Evolutionary conservation across 1,140 invertebrate species (phyloP).

Genomic region (Artemia franciscana): DNA sequence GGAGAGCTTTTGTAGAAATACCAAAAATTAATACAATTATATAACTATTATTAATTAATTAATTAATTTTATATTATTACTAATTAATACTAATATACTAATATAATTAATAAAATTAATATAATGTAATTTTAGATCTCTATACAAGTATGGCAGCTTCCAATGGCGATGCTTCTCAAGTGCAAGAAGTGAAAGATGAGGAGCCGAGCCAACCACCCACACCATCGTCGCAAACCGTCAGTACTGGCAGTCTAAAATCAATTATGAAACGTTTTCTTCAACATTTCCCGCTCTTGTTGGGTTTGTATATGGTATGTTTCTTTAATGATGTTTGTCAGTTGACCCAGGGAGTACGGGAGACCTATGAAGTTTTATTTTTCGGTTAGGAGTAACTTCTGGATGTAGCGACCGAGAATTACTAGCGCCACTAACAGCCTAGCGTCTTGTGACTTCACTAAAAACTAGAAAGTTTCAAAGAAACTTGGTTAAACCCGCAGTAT

Average conservation of each 20-base stretch:
- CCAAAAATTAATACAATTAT: too few relatives aligned
- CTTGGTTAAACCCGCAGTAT: background rate
- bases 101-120: too few relatives aligned
- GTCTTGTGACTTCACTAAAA: background rate
- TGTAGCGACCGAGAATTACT: background rate
- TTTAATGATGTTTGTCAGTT: too few relatives aligned
- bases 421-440: background rate
- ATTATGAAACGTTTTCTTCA: constrained; percentile 7
- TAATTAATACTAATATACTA: too few relatives aligned
- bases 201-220: background rate
- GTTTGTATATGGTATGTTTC: constrained; percentile 5
- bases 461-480: background rate
- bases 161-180: background rate
- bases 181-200: background rate
- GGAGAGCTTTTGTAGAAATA: too few relatives aligned
- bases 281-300: constrained; percentile 7
- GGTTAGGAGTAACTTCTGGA: background rate
- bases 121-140: too few relatives aligned
- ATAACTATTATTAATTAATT: too few relatives aligned
- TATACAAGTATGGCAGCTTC: background rate
- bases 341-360: too few relatives aligned
- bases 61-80: too few relatives aligned
- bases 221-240: background rate
- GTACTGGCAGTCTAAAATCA: constrained; percentile 3
- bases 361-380: background rate